phyloP scores from a whole-genome alignment of 2,797 vertebrate species.

The Alca torda region DNA sequence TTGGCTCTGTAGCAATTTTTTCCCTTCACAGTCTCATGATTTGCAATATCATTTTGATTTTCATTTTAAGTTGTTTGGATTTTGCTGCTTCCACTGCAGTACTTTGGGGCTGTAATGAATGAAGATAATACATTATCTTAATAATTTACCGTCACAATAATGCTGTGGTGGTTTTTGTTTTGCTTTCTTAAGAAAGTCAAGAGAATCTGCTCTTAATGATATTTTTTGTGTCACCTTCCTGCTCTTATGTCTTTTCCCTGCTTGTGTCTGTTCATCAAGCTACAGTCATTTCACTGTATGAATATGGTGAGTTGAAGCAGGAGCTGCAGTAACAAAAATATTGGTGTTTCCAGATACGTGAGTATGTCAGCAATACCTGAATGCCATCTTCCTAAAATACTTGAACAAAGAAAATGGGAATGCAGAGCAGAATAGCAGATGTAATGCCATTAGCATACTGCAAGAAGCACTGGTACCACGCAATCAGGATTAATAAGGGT shows the following conservation, averaged over 20 bases:
- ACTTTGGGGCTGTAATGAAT: background rate
- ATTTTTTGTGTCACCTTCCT: background rate
- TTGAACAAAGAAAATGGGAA: background rate
- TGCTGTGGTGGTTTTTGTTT: background rate
- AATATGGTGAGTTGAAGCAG: background rate
- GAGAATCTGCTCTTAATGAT: background rate
- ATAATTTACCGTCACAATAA: background rate
- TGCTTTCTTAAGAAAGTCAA: background rate
- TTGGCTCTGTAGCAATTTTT: slow-evolving; percentile 53
- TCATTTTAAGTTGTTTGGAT: slow-evolving; percentile 34
- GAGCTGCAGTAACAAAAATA: background rate
- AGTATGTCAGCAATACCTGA: background rate
- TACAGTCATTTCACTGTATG: background rate
- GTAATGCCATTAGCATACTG: background rate
- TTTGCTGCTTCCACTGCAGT: slow-evolving; percentile 9
- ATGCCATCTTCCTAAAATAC: background rate
- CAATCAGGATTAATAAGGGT: background rate
- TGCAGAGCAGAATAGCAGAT: background rate
- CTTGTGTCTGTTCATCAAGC: background rate
- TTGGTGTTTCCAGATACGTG: background rate
- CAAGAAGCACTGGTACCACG: background rate
- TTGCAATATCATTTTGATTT: slow-evolving; percentile 56
- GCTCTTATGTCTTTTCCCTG: background rate
- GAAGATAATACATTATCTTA: background rate
- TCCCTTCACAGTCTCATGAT: slow-evolving; percentile 50